phyloP scores from a whole-genome alignment of 92 coral and sea anemone species.

The Zoanthus sansibaricus region DNA sequence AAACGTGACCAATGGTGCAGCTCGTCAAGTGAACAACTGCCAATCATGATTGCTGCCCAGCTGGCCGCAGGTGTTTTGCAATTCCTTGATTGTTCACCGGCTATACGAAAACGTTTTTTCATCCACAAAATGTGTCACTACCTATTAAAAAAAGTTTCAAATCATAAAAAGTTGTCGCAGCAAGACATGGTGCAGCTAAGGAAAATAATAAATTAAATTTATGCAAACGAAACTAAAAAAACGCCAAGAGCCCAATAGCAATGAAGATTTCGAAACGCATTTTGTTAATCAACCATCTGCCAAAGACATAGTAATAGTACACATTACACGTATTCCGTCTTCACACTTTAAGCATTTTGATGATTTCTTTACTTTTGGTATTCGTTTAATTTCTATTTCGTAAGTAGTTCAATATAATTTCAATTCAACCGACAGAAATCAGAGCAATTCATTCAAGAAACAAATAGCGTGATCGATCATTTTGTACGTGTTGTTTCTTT shows the following conservation, averaged over 20 bases:
- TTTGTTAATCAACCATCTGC: neutral
- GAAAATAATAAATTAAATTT: neutral
- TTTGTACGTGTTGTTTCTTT: no score
- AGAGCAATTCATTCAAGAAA: no score
- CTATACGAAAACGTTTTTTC: slow-evolving; percentile 16
- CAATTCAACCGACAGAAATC: no score
- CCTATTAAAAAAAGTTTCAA: neutral
- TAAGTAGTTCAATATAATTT: slow-evolving; percentile 11
- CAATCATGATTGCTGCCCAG: slow-evolving; percentile 28
- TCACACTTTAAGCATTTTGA: neutral
- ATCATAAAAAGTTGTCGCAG: neutral
- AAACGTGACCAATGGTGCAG: slow-evolving; percentile 51
- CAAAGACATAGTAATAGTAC: neutral
- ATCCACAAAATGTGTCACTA: slow-evolving; percentile 13
- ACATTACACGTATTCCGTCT: neutral
- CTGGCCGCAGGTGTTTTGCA: slow-evolving; percentile 38
- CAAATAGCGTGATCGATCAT: no score
- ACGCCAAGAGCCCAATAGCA: neutral
- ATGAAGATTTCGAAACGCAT: no score
- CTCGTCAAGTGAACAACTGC: slow-evolving; percentile 40
- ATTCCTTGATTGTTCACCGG: neutral
- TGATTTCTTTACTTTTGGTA: slow-evolving; percentile 11
- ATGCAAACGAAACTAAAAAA: slow-evolving; percentile 6
- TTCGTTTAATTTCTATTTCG: slow-evolving; percentile 10
- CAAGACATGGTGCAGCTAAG: neutral